Evolutionary conservation across 2,113 vertebrate species (phyloP).

Genomic region (Ptyas mucosa): DNA sequence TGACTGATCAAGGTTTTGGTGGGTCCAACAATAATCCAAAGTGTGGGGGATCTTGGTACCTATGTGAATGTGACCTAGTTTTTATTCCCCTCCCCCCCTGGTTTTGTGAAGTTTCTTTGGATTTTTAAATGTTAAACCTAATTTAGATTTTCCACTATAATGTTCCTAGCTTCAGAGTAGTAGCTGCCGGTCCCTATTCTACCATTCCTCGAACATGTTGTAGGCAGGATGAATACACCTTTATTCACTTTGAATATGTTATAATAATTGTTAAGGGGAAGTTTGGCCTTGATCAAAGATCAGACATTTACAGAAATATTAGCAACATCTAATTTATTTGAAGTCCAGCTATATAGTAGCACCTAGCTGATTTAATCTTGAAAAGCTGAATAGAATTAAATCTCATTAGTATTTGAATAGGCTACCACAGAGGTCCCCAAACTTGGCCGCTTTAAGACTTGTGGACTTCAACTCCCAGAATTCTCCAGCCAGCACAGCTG

Average conservation of each 20-base stretch:
- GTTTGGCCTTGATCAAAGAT: background rate
- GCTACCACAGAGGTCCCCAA: too few relatives aligned
- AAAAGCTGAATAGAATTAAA: background rate
- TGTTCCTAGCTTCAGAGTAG: background rate
- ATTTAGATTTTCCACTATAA: background rate
- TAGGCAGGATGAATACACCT: background rate
- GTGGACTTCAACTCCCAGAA: too few relatives aligned
- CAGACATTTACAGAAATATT: background rate
- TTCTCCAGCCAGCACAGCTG: too few relatives aligned
- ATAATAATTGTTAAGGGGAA: background rate
- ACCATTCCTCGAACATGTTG: background rate
- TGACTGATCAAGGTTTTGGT: background rate
- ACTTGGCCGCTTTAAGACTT: too few relatives aligned
- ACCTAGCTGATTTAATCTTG: background rate
- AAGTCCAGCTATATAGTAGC: background rate
- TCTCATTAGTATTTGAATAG: background rate
- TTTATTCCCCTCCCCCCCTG: background rate
- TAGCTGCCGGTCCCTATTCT: background rate
- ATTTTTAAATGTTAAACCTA: background rate
- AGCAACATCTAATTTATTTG: background rate
- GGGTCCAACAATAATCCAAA: background rate
- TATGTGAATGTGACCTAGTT: background rate
- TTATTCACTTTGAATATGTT: background rate
- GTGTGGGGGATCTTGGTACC: background rate
- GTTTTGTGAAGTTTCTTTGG: background rate